A percentile compares a stretch with the other conserved stretches of the same genome.
These are phyloP conservation scores for Cryptocephalus moraei DNA, from an alignment of 2,888 invertebrate species.

Conservation along the genomic window DNA sequence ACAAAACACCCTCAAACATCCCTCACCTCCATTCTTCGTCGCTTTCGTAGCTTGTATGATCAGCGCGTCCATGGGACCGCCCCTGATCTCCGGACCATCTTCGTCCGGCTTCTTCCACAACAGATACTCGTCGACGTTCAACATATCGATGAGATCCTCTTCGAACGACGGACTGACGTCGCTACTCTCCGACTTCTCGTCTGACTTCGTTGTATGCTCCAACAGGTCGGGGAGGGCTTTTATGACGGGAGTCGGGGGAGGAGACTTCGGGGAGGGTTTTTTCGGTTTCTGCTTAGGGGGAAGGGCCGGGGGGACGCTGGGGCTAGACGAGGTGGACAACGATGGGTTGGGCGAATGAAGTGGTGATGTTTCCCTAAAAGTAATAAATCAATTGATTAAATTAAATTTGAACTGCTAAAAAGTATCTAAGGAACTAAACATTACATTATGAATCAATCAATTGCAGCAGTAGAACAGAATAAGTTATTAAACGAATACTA, in stretches of 20 bases:
- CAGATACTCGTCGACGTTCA: constrained; percentile 72
- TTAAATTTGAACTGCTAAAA: constrained; percentile 4
- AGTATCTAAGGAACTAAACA: not conserved
- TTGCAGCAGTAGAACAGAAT: no score
- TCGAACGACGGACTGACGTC: constrained; percentile 13
- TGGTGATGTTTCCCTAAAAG: constrained; percentile 23
- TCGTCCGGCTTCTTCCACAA: constrained; percentile 69
- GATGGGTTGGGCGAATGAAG: constrained; percentile 24
- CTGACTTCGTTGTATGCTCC: constrained; percentile 26
- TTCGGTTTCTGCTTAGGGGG: constrained; percentile 46
- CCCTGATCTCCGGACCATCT: constrained; percentile 85
- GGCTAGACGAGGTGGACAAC: constrained; percentile 15
- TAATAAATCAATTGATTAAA: constrained; percentile 2
- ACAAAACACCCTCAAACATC: no score
- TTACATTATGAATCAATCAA: not conserved
- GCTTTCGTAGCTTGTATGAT: constrained; percentile 94
- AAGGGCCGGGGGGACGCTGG: constrained; percentile 38
- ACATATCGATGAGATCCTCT: constrained; percentile 62
- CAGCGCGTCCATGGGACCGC: constrained; percentile 88
- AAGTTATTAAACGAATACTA: no score
- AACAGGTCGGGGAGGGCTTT: constrained; percentile 34
- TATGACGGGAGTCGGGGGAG: constrained; percentile 10
- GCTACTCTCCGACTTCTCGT: not conserved
- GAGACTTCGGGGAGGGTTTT: constrained; percentile 30
- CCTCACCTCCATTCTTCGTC: constrained; percentile 60